A percentile compares a stretch with the other conserved stretches of the same genome.
Evolutionary conservation across 2,113 vertebrate genomes (phyloP).

Genomic region (Bostrychus sinensis): DNA sequence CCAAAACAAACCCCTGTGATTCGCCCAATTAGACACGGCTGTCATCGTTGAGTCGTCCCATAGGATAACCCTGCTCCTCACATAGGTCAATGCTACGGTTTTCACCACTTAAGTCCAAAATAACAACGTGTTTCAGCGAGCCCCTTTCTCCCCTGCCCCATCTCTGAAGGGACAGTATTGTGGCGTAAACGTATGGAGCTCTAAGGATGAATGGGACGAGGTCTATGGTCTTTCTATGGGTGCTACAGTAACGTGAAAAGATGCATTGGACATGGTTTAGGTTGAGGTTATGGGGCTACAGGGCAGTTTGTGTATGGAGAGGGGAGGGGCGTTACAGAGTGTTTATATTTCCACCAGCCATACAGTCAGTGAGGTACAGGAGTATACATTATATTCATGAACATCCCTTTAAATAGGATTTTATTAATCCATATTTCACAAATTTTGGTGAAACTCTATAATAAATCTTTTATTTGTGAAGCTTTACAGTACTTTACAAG

Average conservation of each 20-base stretch:
- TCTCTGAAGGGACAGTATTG: constrained; percentile 40
- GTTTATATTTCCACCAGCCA: not conserved
- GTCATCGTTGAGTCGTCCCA: constrained; percentile 45
- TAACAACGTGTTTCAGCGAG: constrained; percentile 43
- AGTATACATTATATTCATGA: too few species aligned
- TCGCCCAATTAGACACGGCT: constrained; percentile 73
- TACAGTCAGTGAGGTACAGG: not conserved
- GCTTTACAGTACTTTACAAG: too few species aligned
- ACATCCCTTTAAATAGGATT: too few species aligned
- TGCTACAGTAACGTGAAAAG: constrained; percentile 70
- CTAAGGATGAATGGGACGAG: constrained; percentile 56
- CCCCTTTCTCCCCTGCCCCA: constrained; percentile 40
- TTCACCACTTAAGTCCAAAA: constrained; percentile 51
- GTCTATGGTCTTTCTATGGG: constrained; percentile 44
- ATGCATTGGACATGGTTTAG: constrained; percentile 63
- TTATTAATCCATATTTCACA: too few species aligned
- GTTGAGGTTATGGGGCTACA: constrained; percentile 21
- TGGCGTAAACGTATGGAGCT: constrained; percentile 44
- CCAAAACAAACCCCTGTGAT: constrained; percentile 61
- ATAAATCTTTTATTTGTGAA: too few species aligned
- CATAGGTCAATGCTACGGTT: constrained; percentile 48
- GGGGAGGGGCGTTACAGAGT: too few species aligned
- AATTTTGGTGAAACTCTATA: too few species aligned
- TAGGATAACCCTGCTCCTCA: too few species aligned
- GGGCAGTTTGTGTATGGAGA: constrained; percentile 11